Evolutionary conservation across 1,140 invertebrate species (phyloP).

Genomic region (Brachystomella parvula): DNA sequence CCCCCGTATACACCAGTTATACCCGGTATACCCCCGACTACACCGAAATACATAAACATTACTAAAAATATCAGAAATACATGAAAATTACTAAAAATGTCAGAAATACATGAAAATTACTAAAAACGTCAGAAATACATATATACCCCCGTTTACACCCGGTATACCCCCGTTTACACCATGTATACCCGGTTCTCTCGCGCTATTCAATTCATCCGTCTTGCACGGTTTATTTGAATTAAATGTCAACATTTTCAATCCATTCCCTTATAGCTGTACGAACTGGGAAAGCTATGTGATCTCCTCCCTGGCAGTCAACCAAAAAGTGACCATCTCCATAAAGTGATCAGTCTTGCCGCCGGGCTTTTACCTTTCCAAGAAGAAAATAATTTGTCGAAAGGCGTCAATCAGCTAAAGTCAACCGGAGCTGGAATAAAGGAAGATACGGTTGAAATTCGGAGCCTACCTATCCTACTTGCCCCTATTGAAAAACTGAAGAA

Average conservation of each 20-base stretch:
- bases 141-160: too few species aligned
- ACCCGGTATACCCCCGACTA: too few species aligned
- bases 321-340: constrained; percentile 78
- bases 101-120: too few species aligned
- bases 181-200: too few species aligned
- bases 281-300: constrained; percentile 80
- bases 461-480: constrained; percentile 41
- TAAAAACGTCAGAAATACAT: too few species aligned
- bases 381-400: neutral
- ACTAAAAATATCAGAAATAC: too few species aligned
- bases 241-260: too few species aligned
- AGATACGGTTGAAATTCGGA: constrained; percentile 10
- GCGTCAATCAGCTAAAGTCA: neutral
- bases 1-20: too few species aligned
- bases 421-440: neutral
- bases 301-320: constrained; percentile 71
- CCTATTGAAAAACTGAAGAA: constrained; percentile 80
- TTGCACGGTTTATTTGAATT: too few species aligned
- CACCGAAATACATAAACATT: too few species aligned
- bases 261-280: constrained; percentile 56
- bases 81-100: neutral
- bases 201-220: too few species aligned
- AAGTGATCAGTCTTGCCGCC: constrained; percentile 77
- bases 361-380: constrained; percentile 56
- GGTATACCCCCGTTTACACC: too few species aligned